These are phyloP conservation scores for Agrochola litura DNA, from an alignment of 2,888 invertebrate species.

Conservation along the genomic window DNA sequence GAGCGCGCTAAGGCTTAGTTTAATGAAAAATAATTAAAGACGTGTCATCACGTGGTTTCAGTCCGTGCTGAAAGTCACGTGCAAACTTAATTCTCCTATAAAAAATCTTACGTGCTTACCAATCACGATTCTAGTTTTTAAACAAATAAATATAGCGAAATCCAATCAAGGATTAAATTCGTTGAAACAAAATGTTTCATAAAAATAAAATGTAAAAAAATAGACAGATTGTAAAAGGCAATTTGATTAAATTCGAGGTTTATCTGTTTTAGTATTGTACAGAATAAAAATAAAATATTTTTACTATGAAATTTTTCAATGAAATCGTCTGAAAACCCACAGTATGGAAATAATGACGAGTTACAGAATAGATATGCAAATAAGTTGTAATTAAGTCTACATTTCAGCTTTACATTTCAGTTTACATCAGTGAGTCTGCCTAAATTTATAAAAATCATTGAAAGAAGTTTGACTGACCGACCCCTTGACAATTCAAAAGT, in stretches of 20 bases:
- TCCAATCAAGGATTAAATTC: neutral
- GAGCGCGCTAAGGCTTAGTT: neutral
- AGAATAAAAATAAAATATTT: neutral
- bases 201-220: neutral
- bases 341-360: neutral
- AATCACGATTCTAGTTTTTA: neutral
- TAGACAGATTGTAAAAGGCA: neutral
- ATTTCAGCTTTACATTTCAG: neutral
- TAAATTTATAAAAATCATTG: neutral
- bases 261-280: too few relatives aligned
- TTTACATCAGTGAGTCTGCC: neutral
- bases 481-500: too few relatives aligned
- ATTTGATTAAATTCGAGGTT: neutral
- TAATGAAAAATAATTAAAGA: neutral
- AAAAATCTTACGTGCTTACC: neutral
- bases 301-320: neutral
- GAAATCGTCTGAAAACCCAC: neutral
- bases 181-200: neutral
- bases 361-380: neutral
- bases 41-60: neutral
- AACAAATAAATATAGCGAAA: slow-evolving; percentile 9
- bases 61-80: neutral
- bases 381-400: neutral
- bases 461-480: neutral
- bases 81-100: neutral